A percentile compares a stretch with the other conserved stretches of the same genome.
These are phyloP conservation scores for Perizoma affinitatum DNA, from an alignment of 2,888 invertebrate genomes.

Conservation along the genomic window DNA sequence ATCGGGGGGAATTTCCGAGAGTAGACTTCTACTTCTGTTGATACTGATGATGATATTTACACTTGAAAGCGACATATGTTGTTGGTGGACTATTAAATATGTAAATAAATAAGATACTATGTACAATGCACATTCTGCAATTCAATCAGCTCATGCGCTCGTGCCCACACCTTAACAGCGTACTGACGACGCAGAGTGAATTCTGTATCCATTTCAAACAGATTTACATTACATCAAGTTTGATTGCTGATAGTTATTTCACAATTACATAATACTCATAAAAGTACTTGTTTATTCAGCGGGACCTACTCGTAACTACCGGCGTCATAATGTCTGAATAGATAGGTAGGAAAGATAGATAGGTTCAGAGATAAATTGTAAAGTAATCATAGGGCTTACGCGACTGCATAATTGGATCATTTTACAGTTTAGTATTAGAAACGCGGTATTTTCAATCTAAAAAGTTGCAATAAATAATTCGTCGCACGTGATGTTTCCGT, in stretches of 20 bases:
- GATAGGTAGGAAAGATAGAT: slow-evolving; percentile 26
- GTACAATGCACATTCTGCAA: slow-evolving; percentile 3
- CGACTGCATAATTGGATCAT: slow-evolving; percentile 3
- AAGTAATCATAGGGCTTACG: slow-evolving; percentile 31
- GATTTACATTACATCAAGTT: slow-evolving; percentile 33
- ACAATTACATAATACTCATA: slow-evolving; percentile 28
- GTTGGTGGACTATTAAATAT: too few species aligned
- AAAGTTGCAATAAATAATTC: slow-evolving; percentile 1
- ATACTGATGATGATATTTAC: too few species aligned
- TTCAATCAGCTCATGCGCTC: slow-evolving; percentile 1
- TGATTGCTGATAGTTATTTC: slow-evolving; percentile 29
- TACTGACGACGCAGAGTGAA: slow-evolving; percentile 29
- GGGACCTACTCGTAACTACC: slow-evolving; percentile 7
- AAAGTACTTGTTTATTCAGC: slow-evolving; percentile 24
- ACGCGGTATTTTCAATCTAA: slow-evolving; percentile 15
- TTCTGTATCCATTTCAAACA: slow-evolving; percentile 37
- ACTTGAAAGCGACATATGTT: too few species aligned
- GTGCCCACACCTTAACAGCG: slow-evolving; percentile 20
- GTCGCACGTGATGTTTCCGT: too few species aligned
- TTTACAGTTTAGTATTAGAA: too few species aligned
- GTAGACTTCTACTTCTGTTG: too few species aligned
- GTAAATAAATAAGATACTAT: too few species aligned
- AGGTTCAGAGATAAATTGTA: slow-evolving; percentile 15
- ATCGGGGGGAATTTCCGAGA: too few species aligned
- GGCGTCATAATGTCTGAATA: slow-evolving; percentile 32